Evolutionary conservation across 1,140 invertebrate species (phyloP).

Genomic region (Tetragonula clypearis): DNA sequence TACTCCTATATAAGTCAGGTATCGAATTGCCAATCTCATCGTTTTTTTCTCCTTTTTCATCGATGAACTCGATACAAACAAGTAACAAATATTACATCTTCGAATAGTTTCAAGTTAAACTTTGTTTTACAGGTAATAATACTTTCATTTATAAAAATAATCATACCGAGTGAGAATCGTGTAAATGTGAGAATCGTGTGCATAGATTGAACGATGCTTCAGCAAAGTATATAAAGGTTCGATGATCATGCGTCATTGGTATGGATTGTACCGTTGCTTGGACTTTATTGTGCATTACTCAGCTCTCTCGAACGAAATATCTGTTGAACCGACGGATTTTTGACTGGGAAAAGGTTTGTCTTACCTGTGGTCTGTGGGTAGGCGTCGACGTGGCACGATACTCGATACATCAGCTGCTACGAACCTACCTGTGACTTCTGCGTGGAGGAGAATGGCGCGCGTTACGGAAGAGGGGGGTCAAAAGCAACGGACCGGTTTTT

Average conservation of each 20-base stretch:
- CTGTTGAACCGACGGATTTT: constrained; percentile 52
- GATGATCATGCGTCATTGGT: background rate
- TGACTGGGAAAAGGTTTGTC: constrained; percentile 61
- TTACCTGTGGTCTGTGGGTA: constrained; percentile 63
- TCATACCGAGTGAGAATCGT: background rate
- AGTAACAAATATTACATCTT: background rate
- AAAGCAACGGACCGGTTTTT: constrained; percentile 75
- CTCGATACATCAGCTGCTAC: constrained; percentile 68
- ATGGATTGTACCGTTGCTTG: background rate
- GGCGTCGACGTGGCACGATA: constrained; percentile 66
- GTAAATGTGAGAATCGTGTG: background rate
- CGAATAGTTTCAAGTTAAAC: background rate
- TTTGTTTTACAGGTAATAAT: background rate
- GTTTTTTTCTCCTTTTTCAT: background rate
- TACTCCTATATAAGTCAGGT: background rate
- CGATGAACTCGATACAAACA: background rate
- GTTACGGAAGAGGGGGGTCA: constrained; percentile 50
- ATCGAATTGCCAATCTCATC: background rate
- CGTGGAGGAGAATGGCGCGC: constrained; percentile 34
- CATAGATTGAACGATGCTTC: background rate
- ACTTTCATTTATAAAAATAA: background rate
- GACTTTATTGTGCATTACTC: constrained; percentile 18
- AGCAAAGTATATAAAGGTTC: background rate
- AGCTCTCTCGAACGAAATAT: constrained; percentile 13
- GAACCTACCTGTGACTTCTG: constrained; percentile 61